Evolutionary conservation across 2,888 invertebrate species (phyloP).

Genomic region (Cryptophagus acutangulus): DNA sequence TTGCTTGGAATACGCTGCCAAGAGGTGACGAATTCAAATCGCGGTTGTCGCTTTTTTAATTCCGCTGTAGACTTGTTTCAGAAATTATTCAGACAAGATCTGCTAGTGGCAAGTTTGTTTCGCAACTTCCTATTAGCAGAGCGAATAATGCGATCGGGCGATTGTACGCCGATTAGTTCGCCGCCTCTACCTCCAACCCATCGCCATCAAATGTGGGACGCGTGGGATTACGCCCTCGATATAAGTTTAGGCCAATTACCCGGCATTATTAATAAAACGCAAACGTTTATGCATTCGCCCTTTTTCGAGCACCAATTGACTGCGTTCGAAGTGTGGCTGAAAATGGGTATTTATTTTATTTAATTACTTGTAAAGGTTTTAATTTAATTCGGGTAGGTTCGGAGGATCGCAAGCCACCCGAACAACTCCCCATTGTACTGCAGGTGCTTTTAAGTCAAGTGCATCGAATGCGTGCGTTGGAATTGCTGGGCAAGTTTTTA

Average conservation of each 20-base stretch:
- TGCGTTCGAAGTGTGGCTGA: constrained; percentile 94
- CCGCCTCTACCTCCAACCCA: constrained; percentile 90
- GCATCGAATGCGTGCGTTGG: constrained; percentile 91
- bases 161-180: constrained; percentile 92
- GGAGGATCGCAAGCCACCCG: constrained; percentile 78
- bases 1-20: constrained; percentile 97
- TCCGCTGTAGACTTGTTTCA: constrained; percentile 81
- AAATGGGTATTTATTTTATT: constrained; percentile 55
- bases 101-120: constrained; percentile 96
- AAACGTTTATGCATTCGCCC: constrained; percentile 68
- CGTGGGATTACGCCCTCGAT: constrained; percentile 97
- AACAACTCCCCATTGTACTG: constrained; percentile 94
- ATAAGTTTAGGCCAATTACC: constrained; percentile 88
- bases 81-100: constrained; percentile 92
- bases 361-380: background rate
- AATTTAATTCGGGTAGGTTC: constrained; percentile 46
- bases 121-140: constrained; percentile 96
- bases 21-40: constrained; percentile 54
- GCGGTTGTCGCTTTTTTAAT: constrained; percentile 4
- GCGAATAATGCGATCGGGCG: constrained; percentile 90
- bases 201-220: constrained; percentile 89
- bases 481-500: constrained; percentile 87
- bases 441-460: constrained; percentile 75
- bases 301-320: constrained; percentile 98
- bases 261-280: constrained; percentile 59